Conservation (phyloP, 2,113 vertebrate genomes). For the Mormyrus iriodes region DNA sequence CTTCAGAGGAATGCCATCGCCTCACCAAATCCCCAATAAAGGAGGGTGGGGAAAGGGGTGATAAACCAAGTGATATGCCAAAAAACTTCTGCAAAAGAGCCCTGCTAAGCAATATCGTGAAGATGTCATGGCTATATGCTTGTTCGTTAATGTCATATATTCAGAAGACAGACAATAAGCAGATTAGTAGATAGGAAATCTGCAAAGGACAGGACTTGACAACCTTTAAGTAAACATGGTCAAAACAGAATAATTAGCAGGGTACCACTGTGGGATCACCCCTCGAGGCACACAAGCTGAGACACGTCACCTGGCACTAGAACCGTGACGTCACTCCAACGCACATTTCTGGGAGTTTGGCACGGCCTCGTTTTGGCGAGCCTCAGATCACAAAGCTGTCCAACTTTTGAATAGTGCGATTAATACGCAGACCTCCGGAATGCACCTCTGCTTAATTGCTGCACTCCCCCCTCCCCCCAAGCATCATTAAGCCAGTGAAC, state of each 20-base stretch:
- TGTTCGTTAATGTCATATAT: background rate
- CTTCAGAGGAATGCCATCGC: background rate
- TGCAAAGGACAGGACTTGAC: background rate
- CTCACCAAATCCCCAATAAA: background rate
- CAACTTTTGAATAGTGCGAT: background rate
- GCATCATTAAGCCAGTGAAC: slow-evolving; percentile 57
- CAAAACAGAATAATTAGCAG: background rate
- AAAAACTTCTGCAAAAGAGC: background rate
- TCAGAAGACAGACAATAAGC: background rate
- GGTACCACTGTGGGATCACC: background rate
- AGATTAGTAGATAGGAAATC: background rate
- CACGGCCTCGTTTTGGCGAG: background rate
- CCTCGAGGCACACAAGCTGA: background rate
- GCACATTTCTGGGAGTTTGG: too few relatives aligned
- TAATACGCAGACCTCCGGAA: background rate
- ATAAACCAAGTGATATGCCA: too few relatives aligned
- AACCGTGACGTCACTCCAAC: too few relatives aligned
- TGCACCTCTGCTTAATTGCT: slow-evolving; percentile 53
- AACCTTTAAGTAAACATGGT: background rate
- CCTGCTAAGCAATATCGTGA: background rate
- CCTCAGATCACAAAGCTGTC: background rate
- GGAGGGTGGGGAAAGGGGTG: background rate
- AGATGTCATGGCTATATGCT: background rate
- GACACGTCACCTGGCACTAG: background rate
- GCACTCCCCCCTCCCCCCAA: slow-evolving; percentile 42